Evolutionary conservation across 2,797 vertebrate species (phyloP), one percentile per base, ranked within the genome.

Genomic region (Setipinna tenuifilis): DNA sequence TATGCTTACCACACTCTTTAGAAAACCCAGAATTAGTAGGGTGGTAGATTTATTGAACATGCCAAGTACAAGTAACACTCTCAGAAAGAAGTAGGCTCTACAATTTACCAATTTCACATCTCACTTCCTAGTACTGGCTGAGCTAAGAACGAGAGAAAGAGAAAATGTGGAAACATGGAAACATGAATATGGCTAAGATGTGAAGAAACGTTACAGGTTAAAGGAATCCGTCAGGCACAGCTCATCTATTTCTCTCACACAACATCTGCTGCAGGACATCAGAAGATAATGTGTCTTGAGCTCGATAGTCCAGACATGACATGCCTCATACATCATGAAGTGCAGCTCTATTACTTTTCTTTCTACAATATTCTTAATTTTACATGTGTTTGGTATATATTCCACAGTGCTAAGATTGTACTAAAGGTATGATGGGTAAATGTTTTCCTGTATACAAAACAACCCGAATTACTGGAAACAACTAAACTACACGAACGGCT

Each of bases 1-100:
- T 41, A 21, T 17, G 28, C 28, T 44, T 44, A n/a, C 31, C 17
- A 21, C 1, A 23, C 16, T 71, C 31, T 75, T 41, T 41, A 31
- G 68, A 41, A 75, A 41, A 35, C 25, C 25, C 65, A 75, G 28
- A 35, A 75, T 75, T 75, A 35, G 28, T 35, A 35, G 3, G 12
- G 28, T 5, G 28, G 6, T 19, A 44, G 31, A 78, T 78, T 78
- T 78, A 78, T 75, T 78, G 71, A 78, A 78, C 71, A 41, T 78
- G 71, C 31, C 71, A 78, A 21, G 16, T 21, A 35, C 19, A 78
- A 78, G 71, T 16, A 44, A 78, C 19, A 35, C 17, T 7, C 35
- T 6, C 19, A n/a, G 14, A 35, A 35, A 71, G 31, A 31, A 71
- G 16, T 31, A 71, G 16, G 71, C 41, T 44, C 31, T 78, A 78